Conservation (phyloP, 1,140 invertebrate genomes). For the Anastrepha obliqua region DNA sequence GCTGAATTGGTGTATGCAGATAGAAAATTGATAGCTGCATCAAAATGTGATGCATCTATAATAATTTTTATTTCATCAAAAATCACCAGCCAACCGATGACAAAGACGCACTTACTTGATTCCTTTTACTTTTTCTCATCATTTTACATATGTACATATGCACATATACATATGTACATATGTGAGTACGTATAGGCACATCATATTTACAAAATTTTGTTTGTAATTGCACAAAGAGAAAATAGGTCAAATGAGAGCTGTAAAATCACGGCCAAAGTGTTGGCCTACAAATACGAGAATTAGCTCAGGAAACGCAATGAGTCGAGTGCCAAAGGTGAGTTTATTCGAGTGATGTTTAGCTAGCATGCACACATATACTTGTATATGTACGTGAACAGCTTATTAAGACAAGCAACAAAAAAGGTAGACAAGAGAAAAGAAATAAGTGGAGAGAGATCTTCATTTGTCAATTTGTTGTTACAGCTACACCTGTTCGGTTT, state of each 20-base stretch:
- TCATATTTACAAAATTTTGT: slow-evolving; percentile 6
- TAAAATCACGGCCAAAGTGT: slow-evolving; percentile 8
- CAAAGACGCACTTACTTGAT: neutral
- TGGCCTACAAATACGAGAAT: slow-evolving; percentile 23
- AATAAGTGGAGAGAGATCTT: neutral
- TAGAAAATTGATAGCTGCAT: too few species aligned
- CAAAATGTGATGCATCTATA: too few species aligned
- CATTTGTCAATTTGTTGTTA: neutral
- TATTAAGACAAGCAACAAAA: neutral
- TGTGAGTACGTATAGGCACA: neutral
- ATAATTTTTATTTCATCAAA: too few species aligned
- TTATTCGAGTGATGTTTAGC: neutral
- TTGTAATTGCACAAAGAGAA: slow-evolving; percentile 18
- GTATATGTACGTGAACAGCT: neutral
- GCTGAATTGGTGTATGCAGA: too few species aligned
- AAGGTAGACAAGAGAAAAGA: neutral
- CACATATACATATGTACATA: neutral
- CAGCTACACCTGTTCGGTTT: neutral
- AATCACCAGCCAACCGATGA: neutral
- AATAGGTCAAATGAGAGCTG: slow-evolving; percentile 28
- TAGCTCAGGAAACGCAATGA: neutral
- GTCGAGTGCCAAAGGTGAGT: neutral
- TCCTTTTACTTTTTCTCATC: neutral
- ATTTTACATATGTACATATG: neutral
- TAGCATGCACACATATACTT: neutral